These are phyloP conservation scores for Thomomys bottae DNA, from an alignment of 2,113 vertebrate genomes.

Conservation along the genomic window DNA sequence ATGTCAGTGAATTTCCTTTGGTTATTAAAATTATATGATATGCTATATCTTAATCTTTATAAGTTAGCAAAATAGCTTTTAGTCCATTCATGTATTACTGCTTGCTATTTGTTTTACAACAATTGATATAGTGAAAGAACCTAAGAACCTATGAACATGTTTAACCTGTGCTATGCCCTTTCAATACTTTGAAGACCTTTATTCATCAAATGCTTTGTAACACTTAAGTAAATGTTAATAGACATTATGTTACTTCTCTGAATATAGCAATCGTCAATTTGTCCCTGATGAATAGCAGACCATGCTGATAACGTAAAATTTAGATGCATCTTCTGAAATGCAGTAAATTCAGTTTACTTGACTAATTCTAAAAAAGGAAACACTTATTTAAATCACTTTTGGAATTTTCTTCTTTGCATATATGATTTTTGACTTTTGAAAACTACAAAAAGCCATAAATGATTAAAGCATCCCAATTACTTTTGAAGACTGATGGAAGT, in stretches of 20 bases:
- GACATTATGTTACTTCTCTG: conserved; percentile 46
- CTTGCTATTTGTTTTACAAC: background rate
- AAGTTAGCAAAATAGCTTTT: background rate
- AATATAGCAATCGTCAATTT: conserved; percentile 74
- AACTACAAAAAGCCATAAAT: conserved; percentile 59
- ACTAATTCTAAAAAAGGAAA: background rate
- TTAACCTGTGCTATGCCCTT: conserved; percentile 9
- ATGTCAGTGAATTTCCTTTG: background rate
- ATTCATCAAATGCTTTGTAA: conserved; percentile 57
- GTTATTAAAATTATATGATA: background rate
- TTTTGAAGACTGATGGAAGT: conserved; percentile 64
- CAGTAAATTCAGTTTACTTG: conserved; percentile 53
- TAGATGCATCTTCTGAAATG: conserved; percentile 70
- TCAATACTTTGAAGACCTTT: conserved; percentile 41
- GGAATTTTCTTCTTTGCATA: conserved; percentile 48
- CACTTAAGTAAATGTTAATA: conserved; percentile 58
- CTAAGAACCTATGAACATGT: conserved; percentile 1
- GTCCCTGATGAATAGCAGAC: conserved; percentile 72
- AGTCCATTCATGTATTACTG: background rate
- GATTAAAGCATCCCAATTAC: conserved; percentile 30
- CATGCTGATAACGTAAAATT: conserved; percentile 75
- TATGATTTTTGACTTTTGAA: conserved; percentile 22
- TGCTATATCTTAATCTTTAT: background rate
- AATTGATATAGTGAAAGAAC: conserved; percentile 27
- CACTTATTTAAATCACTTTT: conserved; percentile 66